Evolutionary conservation across 1,140 invertebrate genomes (phyloP), one percentile per base, ranked within the genome.

Genomic region (Sminthurides bifidus): DNA sequence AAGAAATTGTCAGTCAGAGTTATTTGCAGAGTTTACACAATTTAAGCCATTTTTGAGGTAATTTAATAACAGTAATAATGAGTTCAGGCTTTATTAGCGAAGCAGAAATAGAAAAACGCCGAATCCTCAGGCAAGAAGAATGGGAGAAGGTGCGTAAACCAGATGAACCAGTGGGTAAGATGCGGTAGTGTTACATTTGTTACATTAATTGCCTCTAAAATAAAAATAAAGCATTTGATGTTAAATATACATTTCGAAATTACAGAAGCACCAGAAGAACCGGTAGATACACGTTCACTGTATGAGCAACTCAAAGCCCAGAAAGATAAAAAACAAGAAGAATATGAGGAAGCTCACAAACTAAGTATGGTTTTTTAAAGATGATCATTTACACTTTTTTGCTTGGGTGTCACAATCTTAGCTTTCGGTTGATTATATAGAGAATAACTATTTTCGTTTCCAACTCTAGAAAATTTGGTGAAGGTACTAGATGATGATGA

Each of bases 401-500:
- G n/a, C 6, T 46, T 46, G 6, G 44, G 21, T 8, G 6, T 8
- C 19, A 41, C 5, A 8, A 41, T 41, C 6, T 41, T 41, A 41
- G 6, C 31, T 19, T 50, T 53, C 37, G n/a, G 3, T 12, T 21
- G 6, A 35, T 44, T 23, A 12, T 10, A 38, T 46, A 48, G 14
- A 50, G n/a, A 4, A 26, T 49, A 24, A 27, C 29, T 37, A 38
- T 54, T 14, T 51, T 27, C 6, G 29, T 14, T 6, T 50, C 17
- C 17, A 14, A 21, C 73, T 76, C 17, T 66, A 90, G 90, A 93
- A 73, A 92, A 95, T 74, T 84, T 93, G 77, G 92, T 96, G 56
- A 85, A 88, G 72, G 90, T 89, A 8, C 72, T 96, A 2, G 91
- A 95, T 71, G 88, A 92, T 69, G 92, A 96, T 72, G 92, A 96